Evolutionary conservation across 2,797 vertebrate species (phyloP), one percentile per base, ranked within the genome.

Genomic region (Brotula barbata): DNA sequence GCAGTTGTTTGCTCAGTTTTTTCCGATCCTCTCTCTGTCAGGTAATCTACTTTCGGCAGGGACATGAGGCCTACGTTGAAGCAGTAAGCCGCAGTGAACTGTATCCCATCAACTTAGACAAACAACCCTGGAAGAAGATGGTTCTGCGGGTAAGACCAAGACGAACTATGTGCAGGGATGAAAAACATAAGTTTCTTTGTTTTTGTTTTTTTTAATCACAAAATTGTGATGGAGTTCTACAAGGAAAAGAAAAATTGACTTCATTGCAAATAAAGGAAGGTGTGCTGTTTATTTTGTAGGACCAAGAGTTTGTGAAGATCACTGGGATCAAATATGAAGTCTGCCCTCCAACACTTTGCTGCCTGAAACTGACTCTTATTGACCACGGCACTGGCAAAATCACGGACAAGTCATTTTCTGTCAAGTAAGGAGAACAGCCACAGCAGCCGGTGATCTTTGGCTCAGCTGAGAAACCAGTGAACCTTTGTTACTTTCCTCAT

Each of bases 271-370:
- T 54, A 2, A 16, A 40, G 3, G 2, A 58, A 41, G 49, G 11
- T 1, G 14, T 59, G 5, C 2, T 71, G 19, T 43, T 6, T 68
- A 13, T 75, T 75, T 71, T 17, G 1, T 59, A 99, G 97, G 97
- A 99, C 90, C 97, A 98, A 89, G 97, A 99, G 88, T 92, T 98
- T 90, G 96, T 98, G 57, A 96, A 97, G 91, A 97, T 99, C 67
- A 95, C 97, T 62, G 97, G 95, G 68, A 95, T 99, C 86, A 93
- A 92, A 53, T 99, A 98, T 0, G 96, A 98, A 84, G 92, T 98
- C 64, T 95, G 94, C 40, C 96, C 97, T 64, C 96, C 97, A 44
- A 98, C 96, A 0, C 81, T 98, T 7, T 99, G 97, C 84, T 96
- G 96, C 74, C 91, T 99, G 77, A 99, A 98, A 80, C 91, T 99